Evolutionary conservation across 2,888 invertebrate genomes (phyloP), one percentile per base, ranked within the genome.

Genomic region (Phengaris arion): DNA sequence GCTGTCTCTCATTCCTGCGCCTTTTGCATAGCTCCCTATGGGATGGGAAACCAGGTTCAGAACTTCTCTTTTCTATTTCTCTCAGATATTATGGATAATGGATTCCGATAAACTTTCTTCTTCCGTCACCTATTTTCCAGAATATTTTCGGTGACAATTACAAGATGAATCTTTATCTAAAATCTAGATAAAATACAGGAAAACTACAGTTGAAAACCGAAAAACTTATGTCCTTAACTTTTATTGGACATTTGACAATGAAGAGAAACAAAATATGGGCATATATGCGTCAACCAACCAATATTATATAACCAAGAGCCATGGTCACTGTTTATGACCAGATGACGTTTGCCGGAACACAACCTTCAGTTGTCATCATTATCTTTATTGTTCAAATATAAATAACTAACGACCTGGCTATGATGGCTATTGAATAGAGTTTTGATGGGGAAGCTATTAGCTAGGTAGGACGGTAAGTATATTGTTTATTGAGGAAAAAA

Each of bases 321-420:
- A 64, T 10, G 64, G 64, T 64, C 64, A 64, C 64, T 64, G 10
- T 64, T 64, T 64, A 64, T 64, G 64, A 64, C 64, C 64, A 64
- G 64, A 13, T 64, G 64, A 64, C 64, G 64, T 64, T 64, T 0
- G 45, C 64, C 64, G 35, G 64, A 64, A 64, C 22, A 64, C 59
- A 64, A 64, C 64, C 64, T 64, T 64, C 64, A 13, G 22, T 45
- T 64, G 64, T 64, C 35, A 64, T 45, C 35, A 64, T 64, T 64
- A 64, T 64, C 64, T 64, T 64, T 64, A 64, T 64, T 64, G 64
- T 64, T 45, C 64, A 64, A 64, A 64, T 64, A 64, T 64, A 13
- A 64, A 35, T 64, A 64, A 35, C 35, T 64, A 64, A 64, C 59
- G 59, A 59, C 59, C 22, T 45, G 35, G 59, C 59, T 64, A 15